Evolutionary conservation across 2,888 invertebrate genomes (phyloP), one percentile per base, ranked within the genome.

Genomic region (Orchesella flavescens): DNA sequence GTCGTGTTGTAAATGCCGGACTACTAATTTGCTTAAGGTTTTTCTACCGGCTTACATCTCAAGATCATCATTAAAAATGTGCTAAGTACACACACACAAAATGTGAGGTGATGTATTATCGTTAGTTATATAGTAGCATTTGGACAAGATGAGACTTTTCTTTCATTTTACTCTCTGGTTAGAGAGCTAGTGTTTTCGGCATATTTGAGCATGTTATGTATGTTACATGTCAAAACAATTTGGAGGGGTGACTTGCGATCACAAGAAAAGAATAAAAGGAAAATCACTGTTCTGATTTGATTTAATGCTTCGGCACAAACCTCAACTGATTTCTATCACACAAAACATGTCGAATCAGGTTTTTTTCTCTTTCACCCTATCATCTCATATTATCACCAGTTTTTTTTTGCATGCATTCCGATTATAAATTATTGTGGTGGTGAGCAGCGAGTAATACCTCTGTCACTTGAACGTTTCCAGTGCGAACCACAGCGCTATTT

Each of bases 331-430:
- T 59, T 68, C 21, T 77, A 17, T 10, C 24, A 43, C 24, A 43
- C 57, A 78, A 63, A 77, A 63, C 19, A 61, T 49, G 78, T 61
- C 53, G 61, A 71, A 24, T 78, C 78, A 79, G 72, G 65, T 71
- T 79, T 79, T 79, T 71, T 19, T 65, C 21, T 44, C 66, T 63
- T 46, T 77, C 61, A 24, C 23, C 68, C 68, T 68, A 79, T 72
- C 71, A 69, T 77, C 57, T 59, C 34, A 23, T 44, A 61, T 43
- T 61, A 74, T 76, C 19, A 15, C 19, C 23, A n/a, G 2, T 55
- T 57, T 55, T 24, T 55, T 57, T 55, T 24, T 61, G 13, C 10
- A 61, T 23, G 13, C 61, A 23, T 19, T 12, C 13, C 44, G 21
- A 65, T 19, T 65, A 57, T 44, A 46, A 63, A n/a, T 21, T 46